Conservation (phyloP, 2,888 invertebrate genomes). For the Choreutis nemorana region DNA sequence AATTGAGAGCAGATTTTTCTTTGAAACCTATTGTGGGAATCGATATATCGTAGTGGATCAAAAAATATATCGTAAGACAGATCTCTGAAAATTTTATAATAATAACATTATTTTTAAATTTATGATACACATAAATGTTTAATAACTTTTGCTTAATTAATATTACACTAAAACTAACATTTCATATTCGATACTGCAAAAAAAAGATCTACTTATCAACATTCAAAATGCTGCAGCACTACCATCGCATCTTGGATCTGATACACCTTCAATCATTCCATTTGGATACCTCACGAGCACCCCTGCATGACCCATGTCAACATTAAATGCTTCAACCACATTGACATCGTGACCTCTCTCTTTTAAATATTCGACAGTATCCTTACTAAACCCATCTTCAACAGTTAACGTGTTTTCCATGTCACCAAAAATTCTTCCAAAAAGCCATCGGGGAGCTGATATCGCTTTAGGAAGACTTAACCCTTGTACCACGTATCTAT, state of each 20-base stretch:
- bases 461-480: conserved; percentile 31
- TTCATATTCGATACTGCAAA: neutral
- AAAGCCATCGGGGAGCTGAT: conserved; percentile 43
- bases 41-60: neutral
- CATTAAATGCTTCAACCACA: conserved; percentile 26
- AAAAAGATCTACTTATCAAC: neutral
- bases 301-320: conserved; percentile 40
- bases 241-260: conserved; percentile 42
- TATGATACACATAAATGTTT: neutral
- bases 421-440: conserved; percentile 25
- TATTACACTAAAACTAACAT: neutral
- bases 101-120: neutral
- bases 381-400: conserved; percentile 35
- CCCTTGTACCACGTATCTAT: conserved; percentile 44
- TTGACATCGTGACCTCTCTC: conserved; percentile 32
- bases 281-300: conserved; percentile 36
- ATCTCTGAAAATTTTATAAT: neutral
- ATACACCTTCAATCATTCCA: conserved; percentile 47
- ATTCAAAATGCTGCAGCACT: conserved; percentile 43
- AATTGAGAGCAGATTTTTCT: neutral
- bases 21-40: neutral
- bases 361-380: conserved; percentile 32
- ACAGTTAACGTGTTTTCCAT: conserved; percentile 22
- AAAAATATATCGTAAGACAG: neutral
- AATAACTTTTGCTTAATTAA: no score